A percentile compares a stretch with the other conserved stretches of the same genome.
Evolutionary conservation across 2,888 invertebrate species (phyloP).

Genomic region (Dugesia japonica): DNA sequence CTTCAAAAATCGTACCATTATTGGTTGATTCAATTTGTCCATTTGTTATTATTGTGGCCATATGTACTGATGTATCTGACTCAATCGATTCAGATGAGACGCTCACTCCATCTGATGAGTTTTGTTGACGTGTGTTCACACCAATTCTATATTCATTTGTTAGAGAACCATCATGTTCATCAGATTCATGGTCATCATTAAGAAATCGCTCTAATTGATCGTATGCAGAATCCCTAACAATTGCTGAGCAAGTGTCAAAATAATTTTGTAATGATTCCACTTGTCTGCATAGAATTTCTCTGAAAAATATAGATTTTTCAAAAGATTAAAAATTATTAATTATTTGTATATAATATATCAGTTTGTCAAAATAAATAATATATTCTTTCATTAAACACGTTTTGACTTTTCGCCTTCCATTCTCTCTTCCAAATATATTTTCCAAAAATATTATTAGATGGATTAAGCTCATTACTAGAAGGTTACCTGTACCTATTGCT

Average conservation of each 20-base stretch:
- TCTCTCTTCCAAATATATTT: too few species aligned
- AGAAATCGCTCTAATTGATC: slow-evolving; percentile 24
- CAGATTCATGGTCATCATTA: slow-evolving; percentile 29
- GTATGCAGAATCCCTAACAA: slow-evolving; percentile 24
- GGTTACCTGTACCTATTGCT: too few species aligned
- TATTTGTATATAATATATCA: too few species aligned
- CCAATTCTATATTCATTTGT: background rate
- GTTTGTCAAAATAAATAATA: too few species aligned
- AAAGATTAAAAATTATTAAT: too few species aligned
- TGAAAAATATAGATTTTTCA: too few species aligned
- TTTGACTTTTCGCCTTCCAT: too few species aligned
- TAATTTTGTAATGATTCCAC: slow-evolving; percentile 75
- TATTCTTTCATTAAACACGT: too few species aligned
- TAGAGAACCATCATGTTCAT: slow-evolving; percentile 7
- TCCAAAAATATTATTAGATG: too few species aligned
- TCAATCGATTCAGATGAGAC: background rate
- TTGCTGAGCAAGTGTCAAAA: slow-evolving; percentile 58
- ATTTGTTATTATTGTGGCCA: background rate
- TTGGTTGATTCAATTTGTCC: background rate
- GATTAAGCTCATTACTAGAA: too few species aligned
- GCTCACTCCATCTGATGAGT: background rate
- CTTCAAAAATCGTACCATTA: slow-evolving; percentile 3
- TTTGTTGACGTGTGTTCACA: background rate
- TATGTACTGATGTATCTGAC: background rate
- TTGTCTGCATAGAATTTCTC: slow-evolving; percentile 73